Conservation (phyloP, 2,888 invertebrate genomes). For the Sphaerophoria taeniata region DNA sequence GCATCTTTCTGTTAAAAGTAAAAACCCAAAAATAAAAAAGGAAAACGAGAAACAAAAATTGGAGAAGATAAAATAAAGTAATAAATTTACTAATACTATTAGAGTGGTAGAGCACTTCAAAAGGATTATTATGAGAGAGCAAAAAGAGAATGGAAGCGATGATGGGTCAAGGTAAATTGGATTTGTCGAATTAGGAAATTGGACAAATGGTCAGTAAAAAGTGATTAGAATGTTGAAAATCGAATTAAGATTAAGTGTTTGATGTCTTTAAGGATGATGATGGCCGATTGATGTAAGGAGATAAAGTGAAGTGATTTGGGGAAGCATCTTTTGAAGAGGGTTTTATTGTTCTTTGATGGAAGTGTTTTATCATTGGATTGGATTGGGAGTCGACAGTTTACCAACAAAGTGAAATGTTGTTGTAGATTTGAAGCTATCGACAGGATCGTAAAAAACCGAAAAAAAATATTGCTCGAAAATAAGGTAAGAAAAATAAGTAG, state of each 20-base stretch:
- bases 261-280: neutral
- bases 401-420: no score
- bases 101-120: slow-evolving; percentile 9
- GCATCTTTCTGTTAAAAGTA: neutral
- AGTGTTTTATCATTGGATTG: no score
- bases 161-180: slow-evolving; percentile 47
- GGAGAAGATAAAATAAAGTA: slow-evolving; percentile 39
- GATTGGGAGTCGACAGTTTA: no score
- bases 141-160: slow-evolving; percentile 4
- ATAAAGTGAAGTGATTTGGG: neutral
- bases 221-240: slow-evolving; percentile 5
- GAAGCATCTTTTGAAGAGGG: no score
- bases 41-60: neutral
- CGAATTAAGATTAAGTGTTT: slow-evolving; percentile 5
- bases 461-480: no score
- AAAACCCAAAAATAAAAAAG: neutral
- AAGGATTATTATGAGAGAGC: slow-evolving; percentile 30
- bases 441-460: no score
- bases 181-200: slow-evolving; percentile 52
- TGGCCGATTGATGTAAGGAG: neutral
- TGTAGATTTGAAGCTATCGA: no score
- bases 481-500: no score
- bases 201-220: neutral
- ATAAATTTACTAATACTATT: slow-evolving; percentile 50
- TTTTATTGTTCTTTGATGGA: no score